A percentile compares a stretch with the other conserved stretches of the same genome.
phyloP scores from a whole-genome alignment of 2,113 vertebrate species.

The Albula goreensis region DNA sequence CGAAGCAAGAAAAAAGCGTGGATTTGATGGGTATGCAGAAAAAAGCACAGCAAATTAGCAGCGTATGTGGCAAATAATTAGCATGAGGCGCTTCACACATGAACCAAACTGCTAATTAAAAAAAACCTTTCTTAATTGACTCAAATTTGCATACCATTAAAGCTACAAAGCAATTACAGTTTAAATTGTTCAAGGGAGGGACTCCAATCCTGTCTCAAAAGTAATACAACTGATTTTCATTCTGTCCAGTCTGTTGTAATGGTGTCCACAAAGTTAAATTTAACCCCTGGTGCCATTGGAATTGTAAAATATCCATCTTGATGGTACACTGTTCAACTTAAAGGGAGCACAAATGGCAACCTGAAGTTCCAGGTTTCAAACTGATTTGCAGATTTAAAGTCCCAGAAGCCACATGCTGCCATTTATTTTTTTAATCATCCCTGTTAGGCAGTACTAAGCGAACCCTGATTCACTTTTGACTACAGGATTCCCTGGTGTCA shows the following conservation, averaged over 20 bases:
- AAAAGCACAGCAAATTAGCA: conserved; percentile 77
- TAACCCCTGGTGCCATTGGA: neutral
- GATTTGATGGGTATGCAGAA: conserved; percentile 72
- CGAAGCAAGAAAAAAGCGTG: conserved; percentile 56
- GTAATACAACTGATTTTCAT: conserved; percentile 41
- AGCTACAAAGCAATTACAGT: conserved; percentile 40
- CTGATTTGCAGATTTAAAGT: neutral
- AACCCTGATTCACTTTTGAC: conserved; percentile 35
- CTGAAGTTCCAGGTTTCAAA: neutral
- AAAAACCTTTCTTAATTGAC: conserved; percentile 81
- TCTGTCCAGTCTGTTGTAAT: conserved; percentile 24
- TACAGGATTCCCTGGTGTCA: conserved; percentile 37
- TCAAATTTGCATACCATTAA: conserved; percentile 81
- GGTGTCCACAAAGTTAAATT: neutral
- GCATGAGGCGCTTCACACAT: conserved; percentile 79
- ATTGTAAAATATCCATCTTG: neutral
- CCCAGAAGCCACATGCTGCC: neutral
- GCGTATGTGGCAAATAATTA: conserved; percentile 86
- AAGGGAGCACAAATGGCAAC: neutral
- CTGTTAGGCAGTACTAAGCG: neutral
- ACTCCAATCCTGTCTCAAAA: conserved; percentile 56
- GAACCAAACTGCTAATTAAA: conserved; percentile 87
- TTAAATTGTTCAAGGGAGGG: conserved; percentile 49
- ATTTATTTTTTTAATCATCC: neutral
- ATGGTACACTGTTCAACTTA: neutral